Percentiles rank a stretch among this genome's conserved stretches.
Conservation (phyloP, 2,888 invertebrate species). For the Drosophila histrio region DNA sequence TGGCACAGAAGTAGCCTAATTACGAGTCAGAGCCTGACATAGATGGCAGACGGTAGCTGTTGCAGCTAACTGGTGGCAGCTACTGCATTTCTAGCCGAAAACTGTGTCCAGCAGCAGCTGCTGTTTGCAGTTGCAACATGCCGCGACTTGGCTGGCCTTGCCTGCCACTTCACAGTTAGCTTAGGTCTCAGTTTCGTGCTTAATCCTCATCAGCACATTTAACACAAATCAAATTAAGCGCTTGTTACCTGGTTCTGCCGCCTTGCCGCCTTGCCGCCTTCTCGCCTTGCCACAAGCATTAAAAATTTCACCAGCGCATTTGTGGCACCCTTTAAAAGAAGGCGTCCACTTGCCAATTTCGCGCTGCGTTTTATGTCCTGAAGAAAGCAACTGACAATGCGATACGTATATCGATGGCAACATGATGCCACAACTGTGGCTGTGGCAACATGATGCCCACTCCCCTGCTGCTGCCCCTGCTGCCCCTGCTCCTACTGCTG, state of each 20-base stretch:
- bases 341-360: constrained; percentile 31
- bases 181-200: constrained; percentile 48
- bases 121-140: constrained; percentile 9
- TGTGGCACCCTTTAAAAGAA: constrained; percentile 23
- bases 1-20: constrained; percentile 67
- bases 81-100: constrained; percentile 53
- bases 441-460: background rate
- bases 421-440: constrained; percentile 2
- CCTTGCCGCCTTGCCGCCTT: constrained; percentile 16
- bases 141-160: background rate
- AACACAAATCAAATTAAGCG: constrained; percentile 71
- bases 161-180: constrained; percentile 1
- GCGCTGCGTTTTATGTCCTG: constrained; percentile 40
- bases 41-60: constrained; percentile 56
- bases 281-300: constrained; percentile 33
- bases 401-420: constrained; percentile 16
- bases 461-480: background rate
- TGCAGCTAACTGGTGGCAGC: constrained; percentile 26
- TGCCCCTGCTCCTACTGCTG: background rate
- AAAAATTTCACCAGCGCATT: constrained; percentile 63
- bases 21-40: constrained; percentile 73
- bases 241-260: constrained; percentile 45
- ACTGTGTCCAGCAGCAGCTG: constrained; percentile 34
- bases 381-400: constrained; percentile 19
- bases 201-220: constrained; percentile 62